Evolutionary conservation across 2,797 vertebrate species (phyloP).

Genomic region (Pseudopleuronectes americanus): DNA sequence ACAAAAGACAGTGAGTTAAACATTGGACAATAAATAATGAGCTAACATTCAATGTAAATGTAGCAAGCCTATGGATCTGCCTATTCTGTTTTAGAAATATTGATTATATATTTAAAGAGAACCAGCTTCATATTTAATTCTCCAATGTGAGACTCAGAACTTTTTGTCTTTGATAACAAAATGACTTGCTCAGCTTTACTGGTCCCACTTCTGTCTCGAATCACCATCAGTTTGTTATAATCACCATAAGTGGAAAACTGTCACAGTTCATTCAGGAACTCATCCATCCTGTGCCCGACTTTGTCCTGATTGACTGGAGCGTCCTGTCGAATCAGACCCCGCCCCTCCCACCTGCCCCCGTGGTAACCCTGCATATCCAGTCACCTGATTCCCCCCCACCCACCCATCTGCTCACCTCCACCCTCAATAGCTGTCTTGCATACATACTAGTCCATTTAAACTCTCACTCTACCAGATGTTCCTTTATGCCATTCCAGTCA

Average conservation of each 20-base stretch:
- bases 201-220: no score
- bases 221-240: background rate
- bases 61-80: no score
- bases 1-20: no score
- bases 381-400: no score
- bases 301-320: background rate
- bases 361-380: background rate
- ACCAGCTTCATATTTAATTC: no score
- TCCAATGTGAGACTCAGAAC: no score
- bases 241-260: background rate
- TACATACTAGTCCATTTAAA: no score
- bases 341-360: background rate
- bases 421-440: background rate
- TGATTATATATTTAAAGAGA: no score
- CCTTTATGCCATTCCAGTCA: background rate
- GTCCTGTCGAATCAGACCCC: background rate
- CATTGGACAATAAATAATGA: no score
- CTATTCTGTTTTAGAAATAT: no score
- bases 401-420: background rate
- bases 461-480: background rate
- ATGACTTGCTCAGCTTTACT: background rate
- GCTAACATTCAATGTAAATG: no score
- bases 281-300: background rate
- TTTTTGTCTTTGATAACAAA: no score
- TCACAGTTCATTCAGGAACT: background rate